Evolutionary conservation across 2,888 invertebrate genomes (phyloP).

Genomic region (Tachina lurida): DNA sequence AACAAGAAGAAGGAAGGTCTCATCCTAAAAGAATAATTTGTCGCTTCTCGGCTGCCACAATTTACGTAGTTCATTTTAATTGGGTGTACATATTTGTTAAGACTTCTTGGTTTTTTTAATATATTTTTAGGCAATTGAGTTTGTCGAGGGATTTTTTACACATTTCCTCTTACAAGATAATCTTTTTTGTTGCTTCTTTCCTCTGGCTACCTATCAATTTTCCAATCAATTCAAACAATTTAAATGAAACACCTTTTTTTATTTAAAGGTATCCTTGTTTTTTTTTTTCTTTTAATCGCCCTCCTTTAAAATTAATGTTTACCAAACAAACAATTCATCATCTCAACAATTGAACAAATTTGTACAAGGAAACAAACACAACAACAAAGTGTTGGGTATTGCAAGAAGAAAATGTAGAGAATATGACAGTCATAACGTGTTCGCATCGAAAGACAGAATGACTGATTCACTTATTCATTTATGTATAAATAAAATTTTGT

Average conservation of each 20-base stretch:
- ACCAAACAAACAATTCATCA: conserved; percentile 72
- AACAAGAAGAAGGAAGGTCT: not conserved
- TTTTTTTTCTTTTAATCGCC: conserved; percentile 21
- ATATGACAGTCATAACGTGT: conserved; percentile 61
- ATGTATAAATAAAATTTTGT: conserved; percentile 37
- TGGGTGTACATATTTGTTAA: conserved; percentile 49
- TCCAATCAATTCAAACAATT: conserved; percentile 64
- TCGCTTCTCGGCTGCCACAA: not conserved
- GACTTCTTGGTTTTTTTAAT: conserved; percentile 48
- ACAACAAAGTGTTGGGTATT: conserved; percentile 21
- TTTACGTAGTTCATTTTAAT: conserved; percentile 63
- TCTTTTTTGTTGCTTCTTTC: conserved; percentile 36
- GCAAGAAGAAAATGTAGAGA: conserved; percentile 38
- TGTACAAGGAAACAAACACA: conserved; percentile 46
- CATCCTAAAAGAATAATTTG: not conserved
- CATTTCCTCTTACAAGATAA: conserved; percentile 56
- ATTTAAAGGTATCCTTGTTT: conserved; percentile 39
- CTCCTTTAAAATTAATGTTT: conserved; percentile 65
- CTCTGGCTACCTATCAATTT: conserved; percentile 61
- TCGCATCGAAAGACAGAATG: conserved; percentile 16
- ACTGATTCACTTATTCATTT: conserved; percentile 47
- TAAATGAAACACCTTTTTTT: conserved; percentile 66
- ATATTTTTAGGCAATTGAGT: conserved; percentile 52
- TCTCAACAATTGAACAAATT: conserved; percentile 70
- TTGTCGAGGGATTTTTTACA: conserved; percentile 44